phyloP scores from a whole-genome alignment of 1,140 invertebrate species.

The Andricus grossulariae region DNA sequence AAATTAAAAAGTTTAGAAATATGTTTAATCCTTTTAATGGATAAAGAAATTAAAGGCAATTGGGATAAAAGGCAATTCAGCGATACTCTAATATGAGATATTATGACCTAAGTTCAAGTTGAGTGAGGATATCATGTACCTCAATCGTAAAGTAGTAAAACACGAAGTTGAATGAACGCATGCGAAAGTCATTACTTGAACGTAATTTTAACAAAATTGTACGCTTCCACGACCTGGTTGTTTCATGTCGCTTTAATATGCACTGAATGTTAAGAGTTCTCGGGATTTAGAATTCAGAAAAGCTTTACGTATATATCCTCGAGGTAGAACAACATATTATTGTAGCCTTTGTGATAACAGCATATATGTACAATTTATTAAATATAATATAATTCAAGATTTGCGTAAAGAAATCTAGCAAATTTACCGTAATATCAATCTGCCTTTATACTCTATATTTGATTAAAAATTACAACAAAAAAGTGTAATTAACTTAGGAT shows the following conservation, averaged over 20 bases:
- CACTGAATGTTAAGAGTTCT: conserved; percentile 16
- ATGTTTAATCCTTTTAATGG: no score
- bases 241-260: conserved; percentile 23
- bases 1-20: no score
- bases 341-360: neutral
- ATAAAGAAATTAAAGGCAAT: no score
- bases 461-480: no score
- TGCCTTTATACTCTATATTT: no score
- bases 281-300: neutral
- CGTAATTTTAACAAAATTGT: conserved; percentile 13
- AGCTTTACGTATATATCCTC: conserved; percentile 14
- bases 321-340: neutral
- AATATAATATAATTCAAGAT: no score
- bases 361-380: no score
- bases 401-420: no score
- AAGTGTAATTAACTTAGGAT: no score
- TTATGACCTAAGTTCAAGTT: neutral
- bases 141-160: neutral
- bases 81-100: neutral
- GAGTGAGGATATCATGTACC: neutral
- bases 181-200: conserved; percentile 1
- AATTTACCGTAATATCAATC: no score
- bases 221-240: neutral
- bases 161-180: neutral
- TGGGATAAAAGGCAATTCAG: no score